A percentile compares a stretch with the other conserved stretches of the same genome.
These are phyloP conservation scores for Picus viridis DNA, from an alignment of 2,797 vertebrate genomes.

Conservation along the genomic window DNA sequence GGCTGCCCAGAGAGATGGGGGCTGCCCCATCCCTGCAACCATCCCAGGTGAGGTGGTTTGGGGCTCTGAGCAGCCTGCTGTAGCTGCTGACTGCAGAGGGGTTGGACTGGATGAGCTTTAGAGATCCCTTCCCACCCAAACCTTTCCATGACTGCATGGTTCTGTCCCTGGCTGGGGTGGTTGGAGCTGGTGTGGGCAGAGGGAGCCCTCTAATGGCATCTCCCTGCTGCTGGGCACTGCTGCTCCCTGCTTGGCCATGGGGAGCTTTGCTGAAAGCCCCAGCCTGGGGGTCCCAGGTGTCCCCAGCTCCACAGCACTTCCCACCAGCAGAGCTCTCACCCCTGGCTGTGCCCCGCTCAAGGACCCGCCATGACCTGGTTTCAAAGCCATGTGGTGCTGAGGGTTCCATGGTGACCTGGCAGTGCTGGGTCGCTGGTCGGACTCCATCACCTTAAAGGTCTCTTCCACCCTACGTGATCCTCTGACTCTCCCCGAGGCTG, in stretches of 20 bases:
- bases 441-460: background rate
- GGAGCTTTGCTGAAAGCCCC: background rate
- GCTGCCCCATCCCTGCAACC: no score
- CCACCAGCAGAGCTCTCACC: background rate
- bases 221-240: rapidly evolving
- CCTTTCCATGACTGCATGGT: background rate
- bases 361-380: background rate
- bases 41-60: no score
- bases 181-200: background rate
- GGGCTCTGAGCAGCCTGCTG: no score
- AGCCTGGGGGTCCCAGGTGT: rapidly evolving
- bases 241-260: rapidly evolving
- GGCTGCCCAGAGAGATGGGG: no score
- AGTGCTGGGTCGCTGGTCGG: background rate
- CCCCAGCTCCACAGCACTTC: background rate
- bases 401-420: background rate
- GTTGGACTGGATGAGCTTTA: no score
- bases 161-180: background rate
- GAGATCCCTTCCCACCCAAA: no score
- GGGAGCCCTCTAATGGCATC: background rate
- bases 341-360: background rate
- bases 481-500: background rate
- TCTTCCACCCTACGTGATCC: background rate
- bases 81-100: no score
- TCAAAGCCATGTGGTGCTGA: background rate